Percentiles rank a stretch among this genome's conserved stretches.
Evolutionary conservation across 2,113 vertebrate genomes (phyloP).

Genomic region (Ranitomeya imitator): DNA sequence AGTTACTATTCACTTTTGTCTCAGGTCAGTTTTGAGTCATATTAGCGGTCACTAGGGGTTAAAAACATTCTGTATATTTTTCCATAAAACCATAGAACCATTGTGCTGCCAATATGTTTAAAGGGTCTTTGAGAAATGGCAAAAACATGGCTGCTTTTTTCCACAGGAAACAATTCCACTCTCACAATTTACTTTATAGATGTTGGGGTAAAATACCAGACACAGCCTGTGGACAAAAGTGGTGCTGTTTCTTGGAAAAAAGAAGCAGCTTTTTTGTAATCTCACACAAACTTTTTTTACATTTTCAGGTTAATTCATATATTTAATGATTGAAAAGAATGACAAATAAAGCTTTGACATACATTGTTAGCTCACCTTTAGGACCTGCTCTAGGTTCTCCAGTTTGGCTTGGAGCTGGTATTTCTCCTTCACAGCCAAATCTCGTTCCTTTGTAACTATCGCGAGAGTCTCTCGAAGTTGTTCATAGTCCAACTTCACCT

Average conservation of each 20-base stretch:
- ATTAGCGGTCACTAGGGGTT: background rate
- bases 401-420: slow-evolving; percentile 94
- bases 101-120: background rate
- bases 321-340: background rate
- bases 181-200: too few relatives aligned
- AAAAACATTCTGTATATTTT: background rate
- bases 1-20: too few relatives aligned
- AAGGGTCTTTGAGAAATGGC: background rate
- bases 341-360: background rate
- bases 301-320: background rate
- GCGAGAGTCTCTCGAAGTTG: slow-evolving; percentile 76
- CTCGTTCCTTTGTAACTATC: slow-evolving; percentile 82
- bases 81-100: background rate
- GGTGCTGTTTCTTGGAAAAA: background rate
- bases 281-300: background rate
- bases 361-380: slow-evolving; percentile 79
- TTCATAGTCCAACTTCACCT: slow-evolving; percentile 89
- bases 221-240: background rate
- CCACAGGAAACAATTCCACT: background rate
- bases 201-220: too few relatives aligned
- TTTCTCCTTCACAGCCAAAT: slow-evolving; percentile 86
- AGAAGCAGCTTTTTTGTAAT: background rate
- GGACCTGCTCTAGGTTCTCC: slow-evolving; percentile 99
- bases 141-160: background rate
- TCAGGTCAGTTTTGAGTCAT: too few relatives aligned